phyloP scores from a whole-genome alignment of 1,140 invertebrate genomes.

The Bombus haemorrhoidalis region DNA sequence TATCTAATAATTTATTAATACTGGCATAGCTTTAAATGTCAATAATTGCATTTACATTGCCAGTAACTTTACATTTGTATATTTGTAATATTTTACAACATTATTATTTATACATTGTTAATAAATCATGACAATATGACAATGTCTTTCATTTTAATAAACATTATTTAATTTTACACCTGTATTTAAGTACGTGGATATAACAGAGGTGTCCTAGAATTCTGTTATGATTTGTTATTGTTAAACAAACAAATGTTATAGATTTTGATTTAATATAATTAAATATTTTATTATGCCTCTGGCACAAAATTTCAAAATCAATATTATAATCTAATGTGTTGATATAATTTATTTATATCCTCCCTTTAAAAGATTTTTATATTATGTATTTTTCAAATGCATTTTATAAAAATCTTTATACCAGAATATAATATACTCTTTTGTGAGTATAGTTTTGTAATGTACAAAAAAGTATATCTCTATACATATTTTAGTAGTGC shows the following conservation, averaged over 20 bases:
- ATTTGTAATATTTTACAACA: constrained; percentile 51
- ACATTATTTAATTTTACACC: constrained; percentile 22
- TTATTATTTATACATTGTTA: constrained; percentile 43
- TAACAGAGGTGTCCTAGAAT: background rate
- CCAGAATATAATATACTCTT: background rate
- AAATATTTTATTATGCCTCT: constrained; percentile 19
- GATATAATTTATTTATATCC: background rate
- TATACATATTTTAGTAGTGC: constrained; percentile 30
- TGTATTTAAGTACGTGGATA: constrained; percentile 27
- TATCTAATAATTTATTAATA: constrained; percentile 53
- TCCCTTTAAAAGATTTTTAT: background rate
- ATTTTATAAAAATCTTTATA: background rate
- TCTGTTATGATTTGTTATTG: constrained; percentile 10
- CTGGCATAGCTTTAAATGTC: constrained; percentile 42
- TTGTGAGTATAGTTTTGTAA: constrained; percentile 12
- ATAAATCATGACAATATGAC: constrained; percentile 38
- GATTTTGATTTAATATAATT: constrained; percentile 23
- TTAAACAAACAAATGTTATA: constrained; percentile 4
- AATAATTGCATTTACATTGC: constrained; percentile 10
- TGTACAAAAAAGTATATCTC: constrained; percentile 49
- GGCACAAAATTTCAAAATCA: constrained; percentile 5
- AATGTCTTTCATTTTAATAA: constrained; percentile 22
- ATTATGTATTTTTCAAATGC: background rate
- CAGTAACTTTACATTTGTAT: constrained; percentile 59
- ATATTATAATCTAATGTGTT: constrained; percentile 21